phyloP scores from a whole-genome alignment of 2,797 vertebrate genomes.

The Sandelia bainsii region DNA sequence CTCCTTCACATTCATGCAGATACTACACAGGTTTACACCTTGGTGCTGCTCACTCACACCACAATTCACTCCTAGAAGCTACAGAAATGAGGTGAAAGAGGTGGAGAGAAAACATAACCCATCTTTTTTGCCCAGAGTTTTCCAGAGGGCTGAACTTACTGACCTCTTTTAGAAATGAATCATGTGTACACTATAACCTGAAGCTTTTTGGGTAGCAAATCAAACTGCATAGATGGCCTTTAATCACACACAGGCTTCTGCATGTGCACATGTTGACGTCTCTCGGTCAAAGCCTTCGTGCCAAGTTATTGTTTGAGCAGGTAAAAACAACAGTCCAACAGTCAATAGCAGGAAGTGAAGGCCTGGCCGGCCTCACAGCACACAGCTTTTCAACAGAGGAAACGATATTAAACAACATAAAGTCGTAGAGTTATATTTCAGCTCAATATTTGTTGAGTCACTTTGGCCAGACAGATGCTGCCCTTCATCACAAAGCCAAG shows the following conservation, averaged over 20 bases:
- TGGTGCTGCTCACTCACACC: slow-evolving; percentile 12
- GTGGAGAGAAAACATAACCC: slow-evolving; percentile 4
- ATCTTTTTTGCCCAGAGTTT: slow-evolving; percentile 13
- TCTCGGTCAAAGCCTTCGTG: slow-evolving; percentile 20
- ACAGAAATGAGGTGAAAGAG: neutral
- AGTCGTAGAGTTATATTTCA: slow-evolving; percentile 48
- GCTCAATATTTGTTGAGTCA: slow-evolving; percentile 57
- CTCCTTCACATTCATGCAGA: slow-evolving; percentile 5
- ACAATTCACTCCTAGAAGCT: neutral
- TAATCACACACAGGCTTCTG: slow-evolving; percentile 31
- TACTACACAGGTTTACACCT: slow-evolving; percentile 32
- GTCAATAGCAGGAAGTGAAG: slow-evolving; percentile 75
- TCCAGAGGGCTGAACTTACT: slow-evolving; percentile 16
- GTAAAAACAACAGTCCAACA: slow-evolving; percentile 68
- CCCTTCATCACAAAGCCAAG: slow-evolving; percentile 47
- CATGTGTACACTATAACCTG: slow-evolving; percentile 7
- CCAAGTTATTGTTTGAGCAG: slow-evolving; percentile 73
- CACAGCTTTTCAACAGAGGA: slow-evolving; percentile 58
- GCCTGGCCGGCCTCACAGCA: slow-evolving; percentile 17
- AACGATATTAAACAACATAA: slow-evolving; percentile 49
- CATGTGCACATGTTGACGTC: slow-evolving; percentile 48
- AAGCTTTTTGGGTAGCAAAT: neutral
- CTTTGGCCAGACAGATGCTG: slow-evolving; percentile 34
- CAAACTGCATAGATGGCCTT: slow-evolving; percentile 19
- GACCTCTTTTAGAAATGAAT: slow-evolving; percentile 21